phyloP scores from a whole-genome alignment of 2,888 invertebrate species.

The Pristionchus maxplancki region DNA sequence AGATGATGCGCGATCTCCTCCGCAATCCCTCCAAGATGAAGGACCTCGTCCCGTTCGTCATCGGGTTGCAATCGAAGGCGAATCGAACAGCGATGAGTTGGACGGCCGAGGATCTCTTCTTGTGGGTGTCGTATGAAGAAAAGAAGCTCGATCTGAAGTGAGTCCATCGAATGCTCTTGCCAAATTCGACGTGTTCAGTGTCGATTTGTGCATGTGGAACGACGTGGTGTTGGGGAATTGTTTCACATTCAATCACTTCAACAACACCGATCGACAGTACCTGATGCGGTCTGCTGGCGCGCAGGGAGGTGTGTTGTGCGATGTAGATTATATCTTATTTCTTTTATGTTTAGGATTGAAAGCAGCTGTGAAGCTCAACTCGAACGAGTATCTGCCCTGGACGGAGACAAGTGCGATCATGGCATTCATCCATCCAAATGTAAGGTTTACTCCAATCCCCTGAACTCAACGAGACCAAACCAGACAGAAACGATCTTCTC shows the following conservation, averaged over 20 bases:
- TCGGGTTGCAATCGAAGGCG: conserved; percentile 47
- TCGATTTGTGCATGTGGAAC: conserved; percentile 52
- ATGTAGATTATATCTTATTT: background rate
- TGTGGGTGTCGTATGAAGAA: conserved; percentile 59
- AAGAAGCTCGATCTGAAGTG: conserved; percentile 52
- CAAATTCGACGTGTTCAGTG: conserved; percentile 3
- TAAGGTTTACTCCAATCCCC: background rate
- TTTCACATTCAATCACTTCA: conserved; percentile 61
- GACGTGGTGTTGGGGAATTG: conserved; percentile 61
- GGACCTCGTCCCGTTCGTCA: conserved; percentile 49
- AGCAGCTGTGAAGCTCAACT: conserved; percentile 54
- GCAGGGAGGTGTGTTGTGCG: background rate
- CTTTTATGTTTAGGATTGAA: conserved; percentile 6
- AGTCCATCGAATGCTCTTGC: too few relatives aligned
- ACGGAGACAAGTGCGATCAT: conserved; percentile 53
- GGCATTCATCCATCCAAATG: conserved; percentile 52
- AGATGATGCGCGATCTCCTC: conserved; percentile 8
- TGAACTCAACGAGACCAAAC: background rate
- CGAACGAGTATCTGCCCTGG: conserved; percentile 58
- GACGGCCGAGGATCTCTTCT: conserved; percentile 56
- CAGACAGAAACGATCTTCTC: conserved; percentile 54
- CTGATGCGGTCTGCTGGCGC: conserved; percentile 49
- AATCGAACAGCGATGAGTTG: conserved; percentile 57
- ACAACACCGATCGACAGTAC: background rate
- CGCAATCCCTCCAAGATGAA: conserved; percentile 42